These are phyloP conservation scores for Mesorhabditis sp. DNA, from an alignment of 2,888 invertebrate genomes.

Conservation along the genomic window DNA sequence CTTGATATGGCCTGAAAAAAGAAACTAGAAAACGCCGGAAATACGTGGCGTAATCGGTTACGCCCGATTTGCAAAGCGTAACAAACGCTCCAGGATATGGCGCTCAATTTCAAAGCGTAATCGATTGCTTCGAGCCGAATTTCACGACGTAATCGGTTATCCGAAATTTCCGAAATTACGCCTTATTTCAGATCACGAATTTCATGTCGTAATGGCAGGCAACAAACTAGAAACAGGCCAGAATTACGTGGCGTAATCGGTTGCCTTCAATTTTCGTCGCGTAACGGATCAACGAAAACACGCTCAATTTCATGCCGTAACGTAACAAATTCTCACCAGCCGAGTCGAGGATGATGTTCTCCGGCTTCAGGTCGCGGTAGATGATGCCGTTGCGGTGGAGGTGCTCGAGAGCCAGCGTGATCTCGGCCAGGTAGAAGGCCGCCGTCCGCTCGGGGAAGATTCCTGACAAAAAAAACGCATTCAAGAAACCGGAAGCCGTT, in stretches of 20 bases:
- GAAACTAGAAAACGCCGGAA: background rate
- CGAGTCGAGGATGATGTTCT: conserved; percentile 92
- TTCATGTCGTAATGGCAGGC: too few relatives aligned
- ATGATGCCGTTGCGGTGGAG: conserved; percentile 84
- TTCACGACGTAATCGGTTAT: too few relatives aligned
- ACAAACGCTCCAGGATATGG: too few relatives aligned
- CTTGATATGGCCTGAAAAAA: conserved; percentile 80
- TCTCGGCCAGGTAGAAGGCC: conserved; percentile 93
- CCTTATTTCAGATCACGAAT: too few relatives aligned
- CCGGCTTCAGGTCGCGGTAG: conserved; percentile 94
- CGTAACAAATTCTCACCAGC: conserved; percentile 76
- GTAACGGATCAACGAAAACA: background rate
- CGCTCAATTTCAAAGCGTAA: background rate
- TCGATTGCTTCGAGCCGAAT: too few relatives aligned
- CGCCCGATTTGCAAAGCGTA: background rate
- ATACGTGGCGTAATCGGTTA: too few relatives aligned
- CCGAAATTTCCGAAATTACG: too few relatives aligned
- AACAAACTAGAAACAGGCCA: too few relatives aligned
- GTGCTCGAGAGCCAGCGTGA: conserved; percentile 93
- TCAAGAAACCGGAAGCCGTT: too few relatives aligned
- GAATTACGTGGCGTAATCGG: background rate
- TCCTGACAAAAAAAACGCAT: conserved; percentile 59
- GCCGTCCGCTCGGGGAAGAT: conserved; percentile 97
- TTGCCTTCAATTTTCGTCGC: background rate
- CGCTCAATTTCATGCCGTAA: too few relatives aligned